Evolutionary conservation across 2,797 vertebrate species (phyloP).

Genomic region (Enteromius anoplus): DNA sequence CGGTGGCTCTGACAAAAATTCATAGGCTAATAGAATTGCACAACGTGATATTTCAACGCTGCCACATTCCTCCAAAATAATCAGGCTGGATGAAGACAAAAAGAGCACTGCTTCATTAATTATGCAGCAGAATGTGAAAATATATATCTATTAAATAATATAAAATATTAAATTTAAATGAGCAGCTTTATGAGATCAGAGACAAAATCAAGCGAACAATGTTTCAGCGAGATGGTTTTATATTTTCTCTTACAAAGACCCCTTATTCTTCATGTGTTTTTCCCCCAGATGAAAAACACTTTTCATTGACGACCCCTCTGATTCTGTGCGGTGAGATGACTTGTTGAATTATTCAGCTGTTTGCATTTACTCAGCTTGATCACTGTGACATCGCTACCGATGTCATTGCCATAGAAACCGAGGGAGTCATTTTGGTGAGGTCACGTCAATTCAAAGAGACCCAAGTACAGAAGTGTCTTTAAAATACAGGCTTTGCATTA

Average conservation of each 20-base stretch:
- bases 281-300: conserved; percentile 14
- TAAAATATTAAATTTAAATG: conserved; percentile 35
- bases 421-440: conserved; percentile 9
- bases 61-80: conserved; percentile 29
- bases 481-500: neutral
- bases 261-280: neutral
- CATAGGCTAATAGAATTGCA: conserved; percentile 35
- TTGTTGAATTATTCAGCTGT: conserved; percentile 44
- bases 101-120: conserved; percentile 34
- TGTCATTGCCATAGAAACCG: conserved; percentile 30
- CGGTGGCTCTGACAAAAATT: conserved; percentile 10
- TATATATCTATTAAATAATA: conserved; percentile 30
- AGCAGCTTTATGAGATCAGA: conserved; percentile 33
- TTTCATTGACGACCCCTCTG: conserved; percentile 11
- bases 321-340: conserved; percentile 20
- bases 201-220: conserved; percentile 24
- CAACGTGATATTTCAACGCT: conserved; percentile 15
- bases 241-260: conserved; percentile 10
- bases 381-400: conserved; percentile 9
- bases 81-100: conserved; percentile 29
- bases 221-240: conserved; percentile 12
- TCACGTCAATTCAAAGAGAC: conserved; percentile 21
- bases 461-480: neutral
- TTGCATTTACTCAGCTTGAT: conserved; percentile 28
- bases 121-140: conserved; percentile 37